phyloP scores from a whole-genome alignment of 2,113 vertebrate genomes.

The Brachypteracias leptosomus region DNA sequence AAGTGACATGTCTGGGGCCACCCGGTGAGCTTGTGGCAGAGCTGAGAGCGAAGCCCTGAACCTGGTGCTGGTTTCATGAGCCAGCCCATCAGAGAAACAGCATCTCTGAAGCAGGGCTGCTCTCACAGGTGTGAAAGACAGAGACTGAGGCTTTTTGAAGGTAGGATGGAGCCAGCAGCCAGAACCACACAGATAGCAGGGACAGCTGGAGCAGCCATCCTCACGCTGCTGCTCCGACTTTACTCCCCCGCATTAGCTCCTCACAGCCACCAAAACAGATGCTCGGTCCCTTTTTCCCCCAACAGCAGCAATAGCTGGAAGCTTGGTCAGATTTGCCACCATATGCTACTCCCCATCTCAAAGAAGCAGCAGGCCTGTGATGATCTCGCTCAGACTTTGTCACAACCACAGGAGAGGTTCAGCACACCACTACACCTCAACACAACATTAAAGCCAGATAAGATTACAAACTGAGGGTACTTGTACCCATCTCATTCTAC shows the following conservation, averaged over 20 bases:
- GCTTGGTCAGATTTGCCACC: neutral
- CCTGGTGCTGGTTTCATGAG: accelerated
- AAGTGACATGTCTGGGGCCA: neutral
- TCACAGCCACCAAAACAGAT: neutral
- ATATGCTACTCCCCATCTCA: neutral
- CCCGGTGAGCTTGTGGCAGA: neutral
- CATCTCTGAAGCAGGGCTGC: neutral
- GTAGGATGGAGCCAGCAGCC: neutral
- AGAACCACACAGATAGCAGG: neutral
- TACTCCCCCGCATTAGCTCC: neutral
- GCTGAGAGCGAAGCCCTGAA: neutral
- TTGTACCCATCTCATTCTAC: neutral
- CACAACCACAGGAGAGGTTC: neutral
- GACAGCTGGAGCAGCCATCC: neutral
- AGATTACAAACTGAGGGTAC: neutral
- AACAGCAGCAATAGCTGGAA: neutral
- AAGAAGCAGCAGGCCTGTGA: neutral
- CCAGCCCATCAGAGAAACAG: neutral
- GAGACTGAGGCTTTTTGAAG: neutral
- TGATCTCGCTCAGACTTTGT: no score
- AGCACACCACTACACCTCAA: neutral
- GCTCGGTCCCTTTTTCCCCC: neutral
- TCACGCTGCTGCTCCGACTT: neutral
- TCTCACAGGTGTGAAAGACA: neutral
- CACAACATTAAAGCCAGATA: neutral